Conservation (phyloP, 2,888 invertebrate species). For the Hipparchia semele region DNA sequence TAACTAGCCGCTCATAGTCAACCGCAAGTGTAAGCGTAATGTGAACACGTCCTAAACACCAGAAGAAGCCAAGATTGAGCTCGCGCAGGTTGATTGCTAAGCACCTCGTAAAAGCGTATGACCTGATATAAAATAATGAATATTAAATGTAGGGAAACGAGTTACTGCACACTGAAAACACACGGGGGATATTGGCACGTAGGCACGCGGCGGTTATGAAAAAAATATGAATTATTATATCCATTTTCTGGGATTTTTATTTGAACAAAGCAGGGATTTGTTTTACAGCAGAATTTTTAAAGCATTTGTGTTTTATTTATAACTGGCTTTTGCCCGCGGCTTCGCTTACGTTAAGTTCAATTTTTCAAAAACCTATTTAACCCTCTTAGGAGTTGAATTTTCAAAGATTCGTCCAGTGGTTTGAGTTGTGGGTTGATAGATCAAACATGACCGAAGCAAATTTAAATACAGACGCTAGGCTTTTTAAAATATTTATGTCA, state of each 20-base stretch:
- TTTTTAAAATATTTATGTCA: too few relatives aligned
- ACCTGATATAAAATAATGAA: slow-evolving; percentile 57
- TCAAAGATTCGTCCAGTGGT: too few relatives aligned
- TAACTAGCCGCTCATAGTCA: too few relatives aligned
- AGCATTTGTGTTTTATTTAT: neutral
- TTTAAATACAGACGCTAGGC: too few relatives aligned
- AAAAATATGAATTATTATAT: neutral
- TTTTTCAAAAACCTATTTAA: too few relatives aligned
- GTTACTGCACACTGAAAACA: slow-evolving; percentile 40
- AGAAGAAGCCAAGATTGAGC: slow-evolving; percentile 44
- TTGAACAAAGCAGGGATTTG: neutral
- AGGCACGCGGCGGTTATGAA: slow-evolving; percentile 21
- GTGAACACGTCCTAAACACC: slow-evolving; percentile 12
- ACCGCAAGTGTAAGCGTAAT: too few relatives aligned
- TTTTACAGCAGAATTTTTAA: neutral
- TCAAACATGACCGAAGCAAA: too few relatives aligned
- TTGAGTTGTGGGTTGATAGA: too few relatives aligned
- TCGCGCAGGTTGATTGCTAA: slow-evolving; percentile 50
- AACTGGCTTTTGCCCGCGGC: too few relatives aligned
- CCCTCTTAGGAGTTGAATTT: too few relatives aligned
- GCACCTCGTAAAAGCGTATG: slow-evolving; percentile 55
- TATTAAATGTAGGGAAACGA: slow-evolving; percentile 66
- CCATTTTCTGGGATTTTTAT: neutral
- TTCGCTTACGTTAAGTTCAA: too few relatives aligned
- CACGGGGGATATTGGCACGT: slow-evolving; percentile 17